phyloP scores from a whole-genome alignment of 2,888 invertebrate genomes.

The Electrophaes corylata region DNA sequence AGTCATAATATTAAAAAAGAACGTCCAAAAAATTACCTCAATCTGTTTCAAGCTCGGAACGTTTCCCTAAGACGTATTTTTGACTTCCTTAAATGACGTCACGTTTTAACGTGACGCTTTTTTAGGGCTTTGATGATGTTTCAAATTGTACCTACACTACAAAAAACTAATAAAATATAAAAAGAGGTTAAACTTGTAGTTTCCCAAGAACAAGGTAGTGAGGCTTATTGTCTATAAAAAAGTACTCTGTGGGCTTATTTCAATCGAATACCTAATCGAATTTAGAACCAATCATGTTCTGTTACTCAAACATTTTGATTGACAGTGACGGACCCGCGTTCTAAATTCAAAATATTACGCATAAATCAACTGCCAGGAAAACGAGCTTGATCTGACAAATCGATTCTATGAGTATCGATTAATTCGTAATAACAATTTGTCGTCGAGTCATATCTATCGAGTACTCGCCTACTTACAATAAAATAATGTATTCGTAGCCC shows the following conservation, averaged over 20 bases:
- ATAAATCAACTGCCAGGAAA: constrained; percentile 29
- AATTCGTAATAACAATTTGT: constrained; percentile 81
- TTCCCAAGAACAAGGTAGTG: background rate
- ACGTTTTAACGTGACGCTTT: no score
- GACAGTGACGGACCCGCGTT: constrained; percentile 31
- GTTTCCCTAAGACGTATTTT: no score
- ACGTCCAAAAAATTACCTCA: no score
- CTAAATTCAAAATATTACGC: constrained; percentile 24
- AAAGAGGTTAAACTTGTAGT: no score
- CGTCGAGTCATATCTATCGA: constrained; percentile 72
- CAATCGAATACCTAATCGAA: constrained; percentile 14
- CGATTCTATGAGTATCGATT: constrained; percentile 62
- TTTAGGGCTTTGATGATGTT: no score
- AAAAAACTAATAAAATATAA: no score
- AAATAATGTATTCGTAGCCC: constrained; percentile 75
- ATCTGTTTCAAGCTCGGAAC: no score
- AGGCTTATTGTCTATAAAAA: no score
- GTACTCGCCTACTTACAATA: constrained; percentile 74
- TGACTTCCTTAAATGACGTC: no score
- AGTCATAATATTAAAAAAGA: no score
- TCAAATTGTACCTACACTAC: no score
- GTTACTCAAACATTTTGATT: constrained; percentile 25
- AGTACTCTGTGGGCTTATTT: background rate
- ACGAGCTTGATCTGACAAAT: constrained; percentile 31
- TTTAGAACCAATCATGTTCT: constrained; percentile 19